Evolutionary conservation across 92 coral and sea anemone genomes (phyloP).

Genomic region (Epizoanthus ramosus): DNA sequence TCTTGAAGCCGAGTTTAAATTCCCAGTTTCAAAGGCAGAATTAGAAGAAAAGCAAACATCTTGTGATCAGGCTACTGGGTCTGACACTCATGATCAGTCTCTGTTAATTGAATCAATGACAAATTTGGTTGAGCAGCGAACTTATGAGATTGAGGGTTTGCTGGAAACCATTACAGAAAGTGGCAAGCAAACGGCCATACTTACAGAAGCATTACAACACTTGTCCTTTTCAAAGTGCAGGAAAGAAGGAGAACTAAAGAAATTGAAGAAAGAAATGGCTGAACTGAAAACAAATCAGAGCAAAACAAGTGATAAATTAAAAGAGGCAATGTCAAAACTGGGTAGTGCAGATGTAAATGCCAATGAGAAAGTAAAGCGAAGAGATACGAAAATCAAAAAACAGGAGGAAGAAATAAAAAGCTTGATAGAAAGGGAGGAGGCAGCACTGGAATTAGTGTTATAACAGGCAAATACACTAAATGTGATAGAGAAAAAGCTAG

Average conservation of each 20-base stretch:
- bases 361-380: constrained; percentile 19
- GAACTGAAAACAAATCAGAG: constrained; percentile 19
- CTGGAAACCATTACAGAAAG: constrained; percentile 13
- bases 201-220: constrained; percentile 19
- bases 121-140: neutral
- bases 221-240: neutral
- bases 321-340: constrained; percentile 24
- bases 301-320: constrained; percentile 33
- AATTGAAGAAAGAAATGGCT: constrained; percentile 17
- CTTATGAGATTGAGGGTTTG: constrained; percentile 14
- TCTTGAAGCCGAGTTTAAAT: constrained; percentile 13
- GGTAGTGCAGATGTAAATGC: constrained; percentile 28
- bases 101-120: constrained; percentile 6
- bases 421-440: constrained; percentile 25
- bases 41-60: neutral
- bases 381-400: constrained; percentile 22
- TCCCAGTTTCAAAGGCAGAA: neutral
- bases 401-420: neutral
- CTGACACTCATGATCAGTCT: neutral
- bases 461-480: neutral
- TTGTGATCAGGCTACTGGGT: neutral
- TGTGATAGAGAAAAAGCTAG: neutral
- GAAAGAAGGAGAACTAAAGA: neutral
- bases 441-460: constrained; percentile 6
- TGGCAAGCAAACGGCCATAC: neutral